Base-by-base conservation (phyloP, 2,797 vertebrate genomes). In the Pyrocephalus nanus region DNA sequence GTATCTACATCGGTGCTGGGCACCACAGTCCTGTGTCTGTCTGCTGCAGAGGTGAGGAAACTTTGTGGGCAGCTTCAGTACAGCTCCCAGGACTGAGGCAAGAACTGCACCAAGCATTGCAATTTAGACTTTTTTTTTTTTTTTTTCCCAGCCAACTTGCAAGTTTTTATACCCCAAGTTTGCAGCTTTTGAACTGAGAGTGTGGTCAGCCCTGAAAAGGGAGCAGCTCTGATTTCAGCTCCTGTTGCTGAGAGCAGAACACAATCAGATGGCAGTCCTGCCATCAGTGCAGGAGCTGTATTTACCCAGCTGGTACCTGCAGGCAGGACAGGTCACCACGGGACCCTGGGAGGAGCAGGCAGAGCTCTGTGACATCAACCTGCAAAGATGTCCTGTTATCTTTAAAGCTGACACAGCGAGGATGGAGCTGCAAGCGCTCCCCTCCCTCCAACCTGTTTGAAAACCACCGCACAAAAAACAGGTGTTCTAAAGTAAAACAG, bases 291-390 rank as follows among this genome's bases (percentile, higher is more conserved):
- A 80, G 17, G 64, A 88, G 85, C 92, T 86, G 86, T 90, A 53
- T 77, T 72, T 64, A 60, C 45, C 60, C 91, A 88, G 91, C 89
- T 93, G 80, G 30, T 69, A 69, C 90, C 88, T 78, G 93, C 85
- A 92, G 88, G 85, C 81, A 72, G 30, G 66, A 22, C 76, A 73
- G 34, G 54, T 5, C 88, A 79, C 53, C 51, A 42, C 45, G 20
- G 75, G 34, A 38, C 6, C 0, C 45, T 4, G 69, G 48, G 51
- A 26, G 90, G 82, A 73, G 40, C n/a, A 36, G 69, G 75, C 65
- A 92, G 79, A 90, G 82, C 88, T 90, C 86, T 84, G 85, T 6
- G 5, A 48, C 58, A 88, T 57, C 60, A 67, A 9, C 13, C 6
- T 3, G 53, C n/a, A 64, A 53, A 84, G 91, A 58, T 60, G 61